Base-by-base conservation (phyloP, 2,113 vertebrate genomes). In the Cyanoderma ruficeps region DNA sequence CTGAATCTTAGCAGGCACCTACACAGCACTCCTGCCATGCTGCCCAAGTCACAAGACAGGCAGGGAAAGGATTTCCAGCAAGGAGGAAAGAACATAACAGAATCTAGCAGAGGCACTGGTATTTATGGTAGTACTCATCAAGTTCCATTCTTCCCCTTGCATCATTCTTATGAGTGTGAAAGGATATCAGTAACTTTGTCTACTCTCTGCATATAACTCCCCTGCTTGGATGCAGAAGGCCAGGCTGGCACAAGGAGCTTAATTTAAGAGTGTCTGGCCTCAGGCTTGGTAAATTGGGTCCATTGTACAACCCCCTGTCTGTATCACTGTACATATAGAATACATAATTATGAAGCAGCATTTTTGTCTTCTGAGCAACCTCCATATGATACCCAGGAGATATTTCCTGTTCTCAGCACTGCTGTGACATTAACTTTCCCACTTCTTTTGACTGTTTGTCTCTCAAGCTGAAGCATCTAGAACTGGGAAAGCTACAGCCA, bases 391-490 rank as follows among this genome's bases (percentile, higher is more conserved):
- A 89, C 49, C 21, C 56, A 82, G 64, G 69, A 93, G 76, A 92
- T 75, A 56, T 47, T 90, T 92, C 83, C 72, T 89, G 28, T 87
- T 92, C 88, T 86, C 10, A 4, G 44, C 87, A 78, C 61, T 72
- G 63, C 65, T 52, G 39, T 69, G 56, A 60, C 52, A 33, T 88
- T 94, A 70, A 60, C 83, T 88, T 75, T 47, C 56, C 49, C 74
- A 33, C 41, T 92, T 75, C 37, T 90, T 96, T 96, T 95, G 83
- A 87, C 49, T 64, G 47, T 87, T 90, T 89, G 59, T 81, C 64
- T 95, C 92, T 90, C 1, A 1, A 65, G 69, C 65, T 87, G 69
- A 82, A 89, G 53, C n/a, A 49, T 89, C 85, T 70, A 81, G 80
- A 92, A 42, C 64, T n/a, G 7, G 55, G 64, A 89, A 92, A 84